Base-by-base conservation (phyloP, 23 tunicate genomes). In the Clavelina lepadiformis region DNA sequence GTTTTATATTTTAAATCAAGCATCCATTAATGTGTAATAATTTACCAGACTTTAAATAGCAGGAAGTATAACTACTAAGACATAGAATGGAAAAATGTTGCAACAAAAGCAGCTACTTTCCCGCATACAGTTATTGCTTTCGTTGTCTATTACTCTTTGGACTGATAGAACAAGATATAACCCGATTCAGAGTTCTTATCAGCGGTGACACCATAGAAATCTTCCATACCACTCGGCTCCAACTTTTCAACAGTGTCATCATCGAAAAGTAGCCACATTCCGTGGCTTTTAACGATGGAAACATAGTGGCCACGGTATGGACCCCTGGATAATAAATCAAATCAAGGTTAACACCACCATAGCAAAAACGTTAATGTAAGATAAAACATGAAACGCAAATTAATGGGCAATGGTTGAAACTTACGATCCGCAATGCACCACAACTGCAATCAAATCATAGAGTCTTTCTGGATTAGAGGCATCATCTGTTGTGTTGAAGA, bases 341-440 rank as follows among this genome's bases (percentile, higher is more conserved):
- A 6, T 11, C 15, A 11, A 6, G 21, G 6, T 53, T n/a, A n/a
- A n/a, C n/a, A n/a, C n/a, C n/a, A 41, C 13, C 15, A 41, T 11
- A 41, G 15, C 49, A 41, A 41, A 41, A 41, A 41, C 49, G 11
- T 11, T 8, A 41, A 41, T 41, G 11, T 41, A 8, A 41, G 15
- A 41, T 41, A 41, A 8, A 41, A 41, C 49, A n/a, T n/a, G n/a
- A n/a, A n/a, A n/a, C n/a, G n/a, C n/a, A n/a, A n/a, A n/a, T n/a
- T n/a, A n/a, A n/a, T n/a, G n/a, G n/a, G n/a, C n/a, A n/a, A n/a
- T n/a, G n/a, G n/a, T n/a, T n/a, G n/a, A n/a, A n/a, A 51, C 93
- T 69, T 44, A 88, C 96, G 88, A 80, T 63, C 98, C 98, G 62
- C 98, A 93, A 56, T 93, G 98, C n/a, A 93, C 98, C 35, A 93